Conservation (phyloP, 2,888 invertebrate species). For the Masnerella sp. region DNA sequence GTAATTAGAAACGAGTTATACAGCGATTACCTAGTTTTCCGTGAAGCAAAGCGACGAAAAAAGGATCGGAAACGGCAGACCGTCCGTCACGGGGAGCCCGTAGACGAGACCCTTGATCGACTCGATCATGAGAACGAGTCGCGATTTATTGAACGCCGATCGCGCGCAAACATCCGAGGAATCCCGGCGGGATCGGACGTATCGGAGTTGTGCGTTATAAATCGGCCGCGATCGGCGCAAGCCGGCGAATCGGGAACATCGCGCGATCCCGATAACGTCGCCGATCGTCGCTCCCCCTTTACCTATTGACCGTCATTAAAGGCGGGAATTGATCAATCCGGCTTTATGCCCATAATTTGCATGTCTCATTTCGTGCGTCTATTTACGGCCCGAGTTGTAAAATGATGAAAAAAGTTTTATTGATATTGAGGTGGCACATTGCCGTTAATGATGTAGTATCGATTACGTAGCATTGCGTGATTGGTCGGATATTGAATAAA, state of each 20-base stretch:
- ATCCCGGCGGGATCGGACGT: slow-evolving; percentile 55
- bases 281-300: neutral
- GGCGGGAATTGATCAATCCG: slow-evolving; percentile 26
- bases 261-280: slow-evolving; percentile 45
- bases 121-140: slow-evolving; percentile 55
- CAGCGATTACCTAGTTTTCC: slow-evolving; percentile 41
- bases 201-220: slow-evolving; percentile 53
- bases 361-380: slow-evolving; percentile 11
- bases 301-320: slow-evolving; percentile 37
- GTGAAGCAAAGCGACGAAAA: slow-evolving; percentile 34
- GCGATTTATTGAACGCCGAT: slow-evolving; percentile 57
- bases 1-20: slow-evolving; percentile 39
- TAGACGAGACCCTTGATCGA: slow-evolving; percentile 45
- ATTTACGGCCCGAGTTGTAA: slow-evolving; percentile 24
- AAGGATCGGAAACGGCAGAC: slow-evolving; percentile 35
- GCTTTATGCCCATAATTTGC: slow-evolving; percentile 30
- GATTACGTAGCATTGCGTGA: slow-evolving; percentile 19
- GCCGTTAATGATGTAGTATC: slow-evolving; percentile 29
- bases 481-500: slow-evolving; percentile 24
- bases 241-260: slow-evolving; percentile 46
- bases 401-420: slow-evolving; percentile 27
- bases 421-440: slow-evolving; percentile 33
- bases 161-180: slow-evolving; percentile 59
- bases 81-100: slow-evolving; percentile 30
- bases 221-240: slow-evolving; percentile 57